A percentile compares a stretch with the other conserved stretches of the same genome.
These are phyloP conservation scores for Glaucomys volans DNA, from an alignment of 2,113 vertebrate species.

Conservation along the genomic window DNA sequence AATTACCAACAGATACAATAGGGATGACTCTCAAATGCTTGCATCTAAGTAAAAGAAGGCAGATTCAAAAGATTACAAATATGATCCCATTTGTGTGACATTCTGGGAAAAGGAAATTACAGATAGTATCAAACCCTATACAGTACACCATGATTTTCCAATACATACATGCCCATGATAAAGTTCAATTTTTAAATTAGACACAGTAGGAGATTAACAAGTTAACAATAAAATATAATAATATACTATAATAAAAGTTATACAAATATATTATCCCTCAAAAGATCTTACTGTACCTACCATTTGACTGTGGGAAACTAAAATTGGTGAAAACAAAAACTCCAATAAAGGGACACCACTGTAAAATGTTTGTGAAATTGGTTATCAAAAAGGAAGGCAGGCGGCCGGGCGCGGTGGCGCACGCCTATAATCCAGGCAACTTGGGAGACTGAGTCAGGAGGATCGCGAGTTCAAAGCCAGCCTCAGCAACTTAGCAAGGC, in stretches of 20 bases:
- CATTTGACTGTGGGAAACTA: not conserved
- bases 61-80: not conserved
- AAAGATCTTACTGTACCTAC: not conserved
- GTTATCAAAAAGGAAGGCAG: conserved; percentile 31
- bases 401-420: too few relatives aligned
- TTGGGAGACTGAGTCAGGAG: too few relatives aligned
- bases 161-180: not conserved
- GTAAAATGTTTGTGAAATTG: conserved; percentile 20
- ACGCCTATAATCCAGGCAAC: too few relatives aligned
- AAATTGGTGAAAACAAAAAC: not conserved
- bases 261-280: not conserved
- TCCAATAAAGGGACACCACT: not conserved
- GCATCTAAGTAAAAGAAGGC: not conserved
- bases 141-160: not conserved
- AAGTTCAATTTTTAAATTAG: not conserved
- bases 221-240: not conserved
- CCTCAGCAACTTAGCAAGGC: too few relatives aligned
- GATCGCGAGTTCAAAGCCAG: too few relatives aligned
- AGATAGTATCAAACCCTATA: not conserved
- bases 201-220: not conserved
- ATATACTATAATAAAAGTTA: not conserved
- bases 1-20: not conserved
- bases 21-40: not conserved
- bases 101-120: not conserved
- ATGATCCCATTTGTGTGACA: not conserved